Base-by-base conservation (phyloP, 1,140 invertebrate genomes). In the Ganaspis sp. region DNA sequence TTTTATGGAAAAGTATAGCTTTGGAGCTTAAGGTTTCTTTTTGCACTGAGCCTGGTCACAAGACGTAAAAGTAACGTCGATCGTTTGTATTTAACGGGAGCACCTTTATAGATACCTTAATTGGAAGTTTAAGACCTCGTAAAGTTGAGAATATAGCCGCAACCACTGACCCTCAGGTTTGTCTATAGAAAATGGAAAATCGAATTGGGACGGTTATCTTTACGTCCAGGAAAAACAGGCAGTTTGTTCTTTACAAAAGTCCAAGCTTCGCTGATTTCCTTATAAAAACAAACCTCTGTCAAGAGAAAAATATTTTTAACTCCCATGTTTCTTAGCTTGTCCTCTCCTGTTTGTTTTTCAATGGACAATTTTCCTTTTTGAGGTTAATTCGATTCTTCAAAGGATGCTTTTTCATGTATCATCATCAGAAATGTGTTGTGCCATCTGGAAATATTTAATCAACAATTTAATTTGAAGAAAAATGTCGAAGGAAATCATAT, bases 71-170 rank as follows among this genome's bases (percentile, higher is more conserved):
- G 58, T 64, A 64, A 64, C 58, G 58, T 64, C 58, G 58, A 64
- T 64, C 58, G 58, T 64, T 64, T 29, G 58, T 64, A 64, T 26
- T 64, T 64, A 64, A 64, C 23, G 58, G 58, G 58, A 64, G 29
- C 58, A 64, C 21, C 58, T 64, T 64, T 64, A 64, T 64, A 64
- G 58, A 64, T 29, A 29, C 26, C 58, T 64, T 64, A 64, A 64
- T 64, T 64, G 58, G 58, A 64, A 64, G 23, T 64, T 64, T 64
- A 64, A 64, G 58, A 26, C 26, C 58, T 64, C 58, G 11, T 64
- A 64, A 64, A 64, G 12, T 64, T 64, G 23, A 29, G 58, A 26
- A 29, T 29, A n/a, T 26, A 29, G 58, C 15, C 58, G 15, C 23
- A 64, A 64, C 58, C 23, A 64, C 23, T 64, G 58, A 64, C 58